Evolutionary conservation across 2,113 vertebrate genomes (phyloP).

Genomic region (Oreotrochilus melanogaster): DNA sequence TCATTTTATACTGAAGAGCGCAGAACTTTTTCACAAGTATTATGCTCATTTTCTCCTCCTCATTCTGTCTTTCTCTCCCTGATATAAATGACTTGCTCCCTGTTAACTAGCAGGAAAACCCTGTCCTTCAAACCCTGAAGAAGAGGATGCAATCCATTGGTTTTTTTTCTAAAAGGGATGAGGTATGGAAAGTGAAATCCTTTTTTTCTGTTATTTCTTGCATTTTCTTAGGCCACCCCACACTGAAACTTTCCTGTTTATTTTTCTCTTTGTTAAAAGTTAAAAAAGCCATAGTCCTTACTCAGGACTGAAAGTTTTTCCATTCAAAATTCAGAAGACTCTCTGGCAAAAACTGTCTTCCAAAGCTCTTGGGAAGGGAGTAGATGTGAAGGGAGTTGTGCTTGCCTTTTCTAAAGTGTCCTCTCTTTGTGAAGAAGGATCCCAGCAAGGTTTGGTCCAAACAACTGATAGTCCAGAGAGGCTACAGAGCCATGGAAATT

Average conservation of each 20-base stretch:
- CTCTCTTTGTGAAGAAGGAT: neutral
- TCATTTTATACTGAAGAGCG: neutral
- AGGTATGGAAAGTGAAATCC: neutral
- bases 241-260: neutral
- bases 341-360: neutral
- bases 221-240: neutral
- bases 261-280: neutral
- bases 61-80: neutral
- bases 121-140: neutral
- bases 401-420: neutral
- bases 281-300: neutral
- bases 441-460: neutral
- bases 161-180: neutral
- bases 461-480: neutral
- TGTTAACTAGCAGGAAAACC: neutral
- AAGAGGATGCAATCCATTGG: neutral
- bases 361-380: neutral
- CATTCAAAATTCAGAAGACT: neutral
- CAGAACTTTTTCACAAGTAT: neutral
- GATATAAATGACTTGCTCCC: neutral
- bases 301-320: neutral
- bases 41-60: neutral
- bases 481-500: neutral
- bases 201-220: neutral
- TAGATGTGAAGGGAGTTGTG: accelerated